phyloP scores from a whole-genome alignment of 2,888 invertebrate genomes.

The Mesochorus sp. region DNA sequence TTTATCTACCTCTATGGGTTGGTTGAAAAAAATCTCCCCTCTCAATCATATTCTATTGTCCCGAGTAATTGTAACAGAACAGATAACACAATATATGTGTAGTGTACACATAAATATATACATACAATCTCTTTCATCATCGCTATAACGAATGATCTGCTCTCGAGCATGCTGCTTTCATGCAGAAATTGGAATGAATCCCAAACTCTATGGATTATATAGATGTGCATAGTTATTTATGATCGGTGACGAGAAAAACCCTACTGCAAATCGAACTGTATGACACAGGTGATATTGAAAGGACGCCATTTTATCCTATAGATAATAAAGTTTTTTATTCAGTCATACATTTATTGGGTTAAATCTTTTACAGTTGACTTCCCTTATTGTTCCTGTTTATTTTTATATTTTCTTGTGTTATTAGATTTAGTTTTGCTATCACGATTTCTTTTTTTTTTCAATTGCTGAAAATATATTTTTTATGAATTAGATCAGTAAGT shows the following conservation, averaged over 20 bases:
- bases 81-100: background rate
- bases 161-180: background rate
- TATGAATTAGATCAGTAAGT: no score
- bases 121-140: background rate
- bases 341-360: no score
- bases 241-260: background rate
- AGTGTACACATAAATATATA: background rate
- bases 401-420: no score
- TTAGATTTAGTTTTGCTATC: no score
- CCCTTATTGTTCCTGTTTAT: no score
- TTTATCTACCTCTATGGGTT: background rate
- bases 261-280: background rate
- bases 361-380: no score
- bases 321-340: no score
- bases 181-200: slow-evolving; percentile 6
- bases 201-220: slow-evolving; percentile 7
- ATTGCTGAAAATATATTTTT: no score
- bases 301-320: no score
- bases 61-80: no score
- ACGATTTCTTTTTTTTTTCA: no score
- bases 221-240: background rate
- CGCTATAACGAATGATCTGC: background rate
- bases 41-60: background rate
- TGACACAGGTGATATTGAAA: slow-evolving; percentile 1
- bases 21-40: background rate